Base-by-base conservation (phyloP, 2,797 vertebrate species). In the Chloroceryle amazona region DNA sequence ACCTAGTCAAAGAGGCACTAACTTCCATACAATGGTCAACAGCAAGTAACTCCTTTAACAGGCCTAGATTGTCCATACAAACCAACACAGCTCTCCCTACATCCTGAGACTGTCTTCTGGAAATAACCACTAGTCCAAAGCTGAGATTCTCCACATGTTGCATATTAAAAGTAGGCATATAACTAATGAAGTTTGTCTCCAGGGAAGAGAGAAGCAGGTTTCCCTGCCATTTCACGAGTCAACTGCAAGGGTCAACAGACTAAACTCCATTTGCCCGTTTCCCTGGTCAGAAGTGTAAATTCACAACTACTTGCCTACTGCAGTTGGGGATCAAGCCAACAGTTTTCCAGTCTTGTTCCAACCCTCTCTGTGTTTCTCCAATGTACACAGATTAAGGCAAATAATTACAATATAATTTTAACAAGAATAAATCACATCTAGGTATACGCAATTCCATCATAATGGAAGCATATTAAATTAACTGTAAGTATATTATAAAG, bases 401-500 rank as follows among this genome's bases (percentile, higher is more conserved):
- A 95, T 60, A 85, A 76, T 72, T 67, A 44, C 11, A 81, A 39
- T 8, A 26, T 21, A 35, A 76, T 63, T 94, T 70, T 88, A 86
- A 88, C 47, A 88, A 33, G 41, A 72, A 42, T 37, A 76, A 93
- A 67, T 78, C 67, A 47, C 28, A 10, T 11, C 39, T 17, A 74
- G 23, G 25, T 89, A 95, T 73, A 44, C 25, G 33, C 18, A 93
- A 66, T 89, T 92, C 51, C 22, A 58, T 31, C 22, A 33, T 89
- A 80, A 85, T 54, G 6, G 18, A 67, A 49, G 12, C 6, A 42
- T 91, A 91, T 94, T 94, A 65, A 91, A 88, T 93, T 89, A 76
- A 82, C 28, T 3, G 1, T 51, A 86, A 78, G 25, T 25, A 63
- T 37, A 62, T 85, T 80, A 68, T 51, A 70, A 62, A 19, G 6